Evolutionary conservation across 2,113 vertebrate genomes (phyloP), one percentile per base, ranked within the genome.

Genomic region (Stegastes partitus): DNA sequence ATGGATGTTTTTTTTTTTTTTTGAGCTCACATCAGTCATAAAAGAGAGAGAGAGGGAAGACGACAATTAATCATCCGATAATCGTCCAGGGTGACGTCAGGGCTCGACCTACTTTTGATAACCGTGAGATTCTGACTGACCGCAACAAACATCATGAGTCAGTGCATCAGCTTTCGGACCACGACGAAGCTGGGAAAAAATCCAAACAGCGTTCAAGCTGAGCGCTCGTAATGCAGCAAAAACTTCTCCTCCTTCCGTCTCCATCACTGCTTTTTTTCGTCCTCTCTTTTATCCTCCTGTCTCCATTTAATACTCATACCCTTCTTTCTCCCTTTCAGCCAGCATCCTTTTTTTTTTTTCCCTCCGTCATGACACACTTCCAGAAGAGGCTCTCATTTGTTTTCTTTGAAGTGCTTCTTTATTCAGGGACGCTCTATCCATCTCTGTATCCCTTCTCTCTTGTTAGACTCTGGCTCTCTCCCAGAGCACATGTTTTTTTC

Each of bases 51-150:
- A 50, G 45, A 63, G 54, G 77, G 44, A 14, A 45, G 16, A 61
- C 44, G 1, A 47, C 68, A 82, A 86, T 87, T 86, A 84, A 89
- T 84, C 71, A 68, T 73, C 59, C 10, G 51, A 56, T 89, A n/a
- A 79, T 83, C 26, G 11, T 77, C 56, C n/a, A 7, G 58, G 6
- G 39, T 90, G 82, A 90, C 59, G 78, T 87, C 69, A 63, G 50
- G 10, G 42, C 47, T 74, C 57, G 74, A 86, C 90, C 85, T 81
- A 86, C 87, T 87, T 88, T n/a, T 62, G 28, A 47, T 28, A 58
- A 70, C 51, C 53, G 0, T 50, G 65, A 68, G 54, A 15, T 25
- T 56, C 23, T 34, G 62, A 73, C 14, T 11, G 2, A 22, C 39
- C 6, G 7, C 31, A 0, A 62, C 9, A 44, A 50, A 42, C 28